Base-by-base conservation (phyloP, 2,888 invertebrate species). In the Tinea pellionella region DNA sequence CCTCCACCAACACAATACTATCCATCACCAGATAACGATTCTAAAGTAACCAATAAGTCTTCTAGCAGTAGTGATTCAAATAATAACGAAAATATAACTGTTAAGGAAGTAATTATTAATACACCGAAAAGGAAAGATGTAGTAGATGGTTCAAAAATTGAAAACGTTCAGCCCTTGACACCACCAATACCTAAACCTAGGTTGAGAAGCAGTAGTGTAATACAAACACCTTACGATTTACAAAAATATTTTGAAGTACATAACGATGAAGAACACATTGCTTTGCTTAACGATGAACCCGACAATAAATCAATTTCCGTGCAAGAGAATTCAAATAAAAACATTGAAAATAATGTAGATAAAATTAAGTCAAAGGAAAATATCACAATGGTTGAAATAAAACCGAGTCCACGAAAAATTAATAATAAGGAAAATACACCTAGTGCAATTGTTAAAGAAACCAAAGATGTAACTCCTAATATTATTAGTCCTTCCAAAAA, bases 231-330 rank as follows among this genome's bases (percentile, higher is more conserved):
- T 1, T 88, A 88, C 64, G 88, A 88, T 67, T 70, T 88, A 63
- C 86, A 88, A 65, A 84, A 84, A 66, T 88, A 88, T 69, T 83
- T 83, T 47, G 83, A 88, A 74, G 73, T 87, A 62, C 87, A 88
- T 68, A 72, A 71, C n/a, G 88, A 87, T 64, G 80, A 84, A 63
- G 84, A 82, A 68, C 84, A 85, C 63, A 77, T 82, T 72, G 76
- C 85, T 57, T 66, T 85, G 12, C 68, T 86, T 53, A 84, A 80
- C 65, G 85, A 85, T 64, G 24, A 9, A 47, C 61, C 37, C 0
- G 58, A 62, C 12, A 53, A 32, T 57, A 57, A 32, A 57, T 30
- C 57, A 30, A 59, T 59, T 29, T 59, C 59, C 2, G 57, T 57
- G 1, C 57, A 57, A 57, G 57, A 57, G 13, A 59, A 29, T n/a